These are phyloP conservation scores for Hypanus sabinus DNA, from an alignment of 2,113 vertebrate genomes.

Conservation along the genomic window DNA sequence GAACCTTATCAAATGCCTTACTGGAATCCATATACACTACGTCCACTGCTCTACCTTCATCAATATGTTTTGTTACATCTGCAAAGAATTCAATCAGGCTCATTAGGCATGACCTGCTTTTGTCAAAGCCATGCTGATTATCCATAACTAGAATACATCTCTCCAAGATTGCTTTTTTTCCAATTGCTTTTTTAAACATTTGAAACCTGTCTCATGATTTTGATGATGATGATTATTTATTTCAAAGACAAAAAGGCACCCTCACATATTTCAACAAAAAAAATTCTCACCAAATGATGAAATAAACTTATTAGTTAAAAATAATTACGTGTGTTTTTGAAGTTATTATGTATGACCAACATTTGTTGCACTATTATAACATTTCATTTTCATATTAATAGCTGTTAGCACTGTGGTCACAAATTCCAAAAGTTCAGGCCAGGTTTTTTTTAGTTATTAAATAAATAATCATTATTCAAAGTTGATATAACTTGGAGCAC, in stretches of 20 bases:
- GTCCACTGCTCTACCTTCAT: too few species aligned
- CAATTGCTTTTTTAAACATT: background rate
- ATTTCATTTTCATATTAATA: background rate
- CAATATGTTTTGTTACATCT: too few species aligned
- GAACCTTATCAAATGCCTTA: too few species aligned
- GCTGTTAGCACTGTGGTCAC: background rate
- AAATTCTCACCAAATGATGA: background rate
- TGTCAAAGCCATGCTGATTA: too few species aligned
- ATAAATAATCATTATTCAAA: background rate
- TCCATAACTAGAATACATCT: too few species aligned
- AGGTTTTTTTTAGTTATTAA: background rate
- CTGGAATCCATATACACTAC: too few species aligned
- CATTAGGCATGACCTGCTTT: too few species aligned
- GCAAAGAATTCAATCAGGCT: too few species aligned
- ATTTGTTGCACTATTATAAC: background rate
- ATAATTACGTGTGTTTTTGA: background rate
- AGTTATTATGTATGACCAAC: background rate
- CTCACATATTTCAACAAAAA: background rate
- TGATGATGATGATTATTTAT: background rate
- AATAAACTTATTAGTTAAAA: background rate
- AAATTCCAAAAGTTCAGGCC: background rate
- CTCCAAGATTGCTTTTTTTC: too few species aligned
- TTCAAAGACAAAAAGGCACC: background rate
- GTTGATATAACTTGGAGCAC: background rate
- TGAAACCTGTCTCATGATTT: background rate